These are phyloP conservation scores for Chaenogobius annularis DNA, from an alignment of 2,113 vertebrate genomes.

Conservation along the genomic window DNA sequence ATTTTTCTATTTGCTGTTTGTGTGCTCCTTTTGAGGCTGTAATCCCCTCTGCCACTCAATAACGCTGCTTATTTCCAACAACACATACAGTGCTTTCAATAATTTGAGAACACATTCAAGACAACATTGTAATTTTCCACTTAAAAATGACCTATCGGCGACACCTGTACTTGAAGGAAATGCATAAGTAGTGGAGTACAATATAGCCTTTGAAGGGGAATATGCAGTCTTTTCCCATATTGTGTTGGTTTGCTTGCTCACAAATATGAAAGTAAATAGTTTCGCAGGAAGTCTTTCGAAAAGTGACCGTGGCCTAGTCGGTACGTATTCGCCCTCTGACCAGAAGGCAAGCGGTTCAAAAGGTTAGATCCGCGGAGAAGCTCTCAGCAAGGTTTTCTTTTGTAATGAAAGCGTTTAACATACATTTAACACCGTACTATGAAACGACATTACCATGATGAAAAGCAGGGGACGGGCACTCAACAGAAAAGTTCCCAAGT, in stretches of 20 bases:
- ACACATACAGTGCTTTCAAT: background rate
- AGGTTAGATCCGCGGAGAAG: no score
- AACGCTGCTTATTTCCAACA: conserved; percentile 6
- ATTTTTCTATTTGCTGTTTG: conserved; percentile 30
- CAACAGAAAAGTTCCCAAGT: no score
- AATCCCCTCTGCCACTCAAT: conserved; percentile 14
- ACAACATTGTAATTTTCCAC: background rate
- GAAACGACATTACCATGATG: no score
- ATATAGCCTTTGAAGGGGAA: background rate
- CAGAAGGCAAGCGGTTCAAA: background rate
- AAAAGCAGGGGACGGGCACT: no score
- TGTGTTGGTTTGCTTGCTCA: background rate
- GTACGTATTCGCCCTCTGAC: background rate
- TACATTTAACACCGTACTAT: no score
- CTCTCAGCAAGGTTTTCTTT: no score
- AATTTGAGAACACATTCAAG: conserved; percentile 4
- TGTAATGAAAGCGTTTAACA: no score
- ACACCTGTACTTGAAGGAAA: background rate
- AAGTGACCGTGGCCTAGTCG: no score
- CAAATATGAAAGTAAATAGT: background rate
- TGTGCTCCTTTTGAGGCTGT: conserved; percentile 15
- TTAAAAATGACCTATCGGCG: background rate
- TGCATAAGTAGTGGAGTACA: background rate
- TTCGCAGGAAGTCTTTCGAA: background rate
- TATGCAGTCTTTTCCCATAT: background rate